Evolutionary conservation across 2,113 vertebrate species (phyloP).

Genomic region (Megaleporinus macrocephalus): DNA sequence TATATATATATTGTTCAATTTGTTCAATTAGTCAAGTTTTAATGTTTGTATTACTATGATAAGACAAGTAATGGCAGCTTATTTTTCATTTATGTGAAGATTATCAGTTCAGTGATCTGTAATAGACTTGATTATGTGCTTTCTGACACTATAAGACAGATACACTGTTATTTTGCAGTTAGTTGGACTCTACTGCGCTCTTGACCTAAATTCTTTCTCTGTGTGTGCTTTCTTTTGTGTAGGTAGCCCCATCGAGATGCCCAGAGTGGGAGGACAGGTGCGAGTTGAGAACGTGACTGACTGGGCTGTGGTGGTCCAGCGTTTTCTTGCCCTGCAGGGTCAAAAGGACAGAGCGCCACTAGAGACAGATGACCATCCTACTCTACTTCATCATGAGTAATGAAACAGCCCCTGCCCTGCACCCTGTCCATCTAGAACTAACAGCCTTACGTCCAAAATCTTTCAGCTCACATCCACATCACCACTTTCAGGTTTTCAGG

Average conservation of each 20-base stretch:
- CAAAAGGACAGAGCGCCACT: background rate
- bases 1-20: too few species aligned
- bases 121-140: too few species aligned
- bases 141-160: too few species aligned
- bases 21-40: too few species aligned
- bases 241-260: slow-evolving; percentile 38
- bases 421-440: background rate
- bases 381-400: background rate
- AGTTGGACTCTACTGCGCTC: too few species aligned
- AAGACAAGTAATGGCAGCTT: too few species aligned
- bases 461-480: background rate
- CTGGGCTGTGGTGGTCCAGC: slow-evolving; percentile 46
- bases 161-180: too few species aligned
- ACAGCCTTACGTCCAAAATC: background rate
- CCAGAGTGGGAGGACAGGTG: slow-evolving; percentile 23
- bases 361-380: slow-evolving; percentile 31
- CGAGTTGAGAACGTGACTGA: slow-evolving; percentile 50
- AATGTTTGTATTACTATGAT: too few species aligned
- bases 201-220: background rate
- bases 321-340: slow-evolving; percentile 52
- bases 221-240: background rate
- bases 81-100: too few species aligned
- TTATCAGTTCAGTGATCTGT: too few species aligned
- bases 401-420: background rate
- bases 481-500: background rate